These are phyloP conservation scores for Leptinotarsa lineolata DNA, from an alignment of 1,140 invertebrate species.

Conservation along the genomic window DNA sequence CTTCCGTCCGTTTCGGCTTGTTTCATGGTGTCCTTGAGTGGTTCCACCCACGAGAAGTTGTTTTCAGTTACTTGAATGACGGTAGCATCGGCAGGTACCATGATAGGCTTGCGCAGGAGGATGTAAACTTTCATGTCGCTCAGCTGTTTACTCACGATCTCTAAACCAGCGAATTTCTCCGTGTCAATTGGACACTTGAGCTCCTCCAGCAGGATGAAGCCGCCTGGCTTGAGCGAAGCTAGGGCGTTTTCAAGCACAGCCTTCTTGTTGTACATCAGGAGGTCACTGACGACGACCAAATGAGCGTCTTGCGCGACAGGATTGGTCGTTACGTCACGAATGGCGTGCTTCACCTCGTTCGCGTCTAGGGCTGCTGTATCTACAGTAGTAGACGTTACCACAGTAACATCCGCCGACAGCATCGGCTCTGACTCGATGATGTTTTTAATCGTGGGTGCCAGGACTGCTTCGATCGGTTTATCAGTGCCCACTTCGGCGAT, in stretches of 20 bases:
- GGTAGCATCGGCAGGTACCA: constrained; percentile 55
- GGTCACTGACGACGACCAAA: constrained; percentile 66
- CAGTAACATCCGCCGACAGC: constrained; percentile 64
- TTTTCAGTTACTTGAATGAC: constrained; percentile 69
- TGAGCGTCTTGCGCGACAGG: constrained; percentile 70
- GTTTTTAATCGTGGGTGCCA: constrained; percentile 62
- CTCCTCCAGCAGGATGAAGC: constrained; percentile 81
- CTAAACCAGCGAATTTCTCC: constrained; percentile 57
- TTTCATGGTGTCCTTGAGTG: constrained; percentile 72
- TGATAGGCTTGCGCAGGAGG: constrained; percentile 61
- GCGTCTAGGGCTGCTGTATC: constrained; percentile 59
- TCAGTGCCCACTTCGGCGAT: constrained; percentile 75
- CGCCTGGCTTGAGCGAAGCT: constrained; percentile 68
- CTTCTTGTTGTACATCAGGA: constrained; percentile 60
- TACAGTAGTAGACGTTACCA: constrained; percentile 58
- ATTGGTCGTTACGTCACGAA: constrained; percentile 60
- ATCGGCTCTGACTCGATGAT: constrained; percentile 71
- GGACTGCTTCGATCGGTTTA: constrained; percentile 65
- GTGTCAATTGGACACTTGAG: constrained; percentile 61
- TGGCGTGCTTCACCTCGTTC: constrained; percentile 61
- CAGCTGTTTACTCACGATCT: constrained; percentile 61
- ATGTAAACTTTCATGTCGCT: constrained; percentile 64
- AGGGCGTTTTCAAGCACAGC: constrained; percentile 63
- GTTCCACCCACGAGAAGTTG: constrained; percentile 80
- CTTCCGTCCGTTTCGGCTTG: constrained; percentile 62